Conservation (phyloP, 2,888 invertebrate genomes). For the Ochropleura plecta region DNA sequence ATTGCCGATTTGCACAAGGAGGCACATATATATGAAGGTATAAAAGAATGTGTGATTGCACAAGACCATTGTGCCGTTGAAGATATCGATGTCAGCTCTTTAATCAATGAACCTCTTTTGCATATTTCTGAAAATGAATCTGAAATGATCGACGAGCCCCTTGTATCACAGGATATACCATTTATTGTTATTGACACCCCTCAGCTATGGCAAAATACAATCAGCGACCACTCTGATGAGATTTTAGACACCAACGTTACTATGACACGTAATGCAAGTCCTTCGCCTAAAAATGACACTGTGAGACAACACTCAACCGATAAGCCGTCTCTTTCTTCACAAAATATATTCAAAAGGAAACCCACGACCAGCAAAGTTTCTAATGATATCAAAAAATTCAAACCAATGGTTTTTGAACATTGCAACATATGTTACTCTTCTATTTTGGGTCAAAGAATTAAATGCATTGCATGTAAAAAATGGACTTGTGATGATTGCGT, state of each 20-base stretch:
- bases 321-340: constrained; percentile 6
- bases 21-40: no score
- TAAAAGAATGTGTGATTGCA: no score
- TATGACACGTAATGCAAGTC: constrained; percentile 13
- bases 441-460: constrained; percentile 10
- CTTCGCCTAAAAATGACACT: constrained; percentile 15
- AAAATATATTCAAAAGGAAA: constrained; percentile 6
- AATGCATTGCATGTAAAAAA: neutral
- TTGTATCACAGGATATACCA: no score
- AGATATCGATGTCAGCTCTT: constrained; percentile 1
- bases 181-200: no score
- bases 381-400: no score
- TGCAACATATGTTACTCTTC: neutral
- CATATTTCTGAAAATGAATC: no score
- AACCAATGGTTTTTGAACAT: no score
- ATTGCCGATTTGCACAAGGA: no score
- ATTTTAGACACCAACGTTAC: constrained; percentile 3
- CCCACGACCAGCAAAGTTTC: neutral
- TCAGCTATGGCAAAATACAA: no score
- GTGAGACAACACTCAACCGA: constrained; percentile 10
- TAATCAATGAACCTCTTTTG: neutral
- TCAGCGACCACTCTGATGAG: no score
- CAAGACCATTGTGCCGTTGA: neutral
- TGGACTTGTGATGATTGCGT: no score
- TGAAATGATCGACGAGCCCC: no score